Evolutionary conservation across 2,797 vertebrate species (phyloP), one percentile per base, ranked within the genome.

Genomic region (Spea hammondii): DNA sequence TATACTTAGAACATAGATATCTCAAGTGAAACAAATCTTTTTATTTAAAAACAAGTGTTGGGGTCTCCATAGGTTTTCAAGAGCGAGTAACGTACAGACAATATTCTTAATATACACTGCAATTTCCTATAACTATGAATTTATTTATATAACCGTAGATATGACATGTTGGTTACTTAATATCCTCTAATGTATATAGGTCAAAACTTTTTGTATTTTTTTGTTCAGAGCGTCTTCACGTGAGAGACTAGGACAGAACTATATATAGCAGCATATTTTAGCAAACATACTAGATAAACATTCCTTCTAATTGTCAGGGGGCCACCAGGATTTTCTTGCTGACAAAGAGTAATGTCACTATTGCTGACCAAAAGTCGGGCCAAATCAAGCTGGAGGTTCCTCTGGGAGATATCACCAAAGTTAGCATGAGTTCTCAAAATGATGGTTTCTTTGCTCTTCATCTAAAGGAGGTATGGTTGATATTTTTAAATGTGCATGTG

Each of bases 291-390:
- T 32, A 32, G 14, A 62, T 64, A 8, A 76, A 4, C 67, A 55
- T 76, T 68, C 14, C 48, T 75, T 65, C 46, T 6, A 47, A 45
- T 70, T 60, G 50, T 47, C 55, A 99, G 98, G 95, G 95, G 65
- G 92, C 95, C 0, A 90, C 95, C 82, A 92, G 97, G 74, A 94
- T 99, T 86, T 98, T 99, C 90, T 91, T 99, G 78, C 86, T 99
- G 84, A 99, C 97, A 45, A 98, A 97, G 87, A 97, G 93, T 78
- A 96, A 92, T 0, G 91, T 99, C 32, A 90, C 99, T 62, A 93
- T 99, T 83, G 98, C 96, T 4, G 98, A 99, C 89, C 96, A 97
- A 85, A 99, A 99, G 87, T 96, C 96, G 0, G 96, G 97, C n/a
- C 95, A 96, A 82, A 94, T 99, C 86, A 99, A 99, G 87, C 93